These are phyloP conservation scores for Galbula dea DNA, from an alignment of 2,113 vertebrate genomes.

Conservation along the genomic window DNA sequence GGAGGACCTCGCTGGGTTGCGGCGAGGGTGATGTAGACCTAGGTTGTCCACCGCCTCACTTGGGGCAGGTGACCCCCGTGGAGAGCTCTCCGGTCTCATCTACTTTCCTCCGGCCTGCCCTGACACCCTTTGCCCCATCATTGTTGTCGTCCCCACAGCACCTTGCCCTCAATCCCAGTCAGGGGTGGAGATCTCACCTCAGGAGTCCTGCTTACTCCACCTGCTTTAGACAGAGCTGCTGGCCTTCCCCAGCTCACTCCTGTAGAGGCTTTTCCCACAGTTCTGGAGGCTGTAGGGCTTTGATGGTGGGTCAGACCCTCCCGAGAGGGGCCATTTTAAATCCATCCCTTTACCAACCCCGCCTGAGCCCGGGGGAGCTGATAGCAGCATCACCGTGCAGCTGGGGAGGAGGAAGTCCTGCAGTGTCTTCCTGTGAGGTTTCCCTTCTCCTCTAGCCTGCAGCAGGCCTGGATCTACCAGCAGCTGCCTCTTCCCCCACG, in stretches of 20 bases:
- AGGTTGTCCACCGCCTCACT: background rate
- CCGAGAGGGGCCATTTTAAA: background rate
- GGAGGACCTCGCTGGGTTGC: background rate
- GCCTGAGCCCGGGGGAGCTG: background rate
- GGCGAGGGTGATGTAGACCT: background rate
- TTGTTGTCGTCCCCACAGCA: background rate
- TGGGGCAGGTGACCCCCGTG: background rate
- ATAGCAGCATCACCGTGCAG: background rate
- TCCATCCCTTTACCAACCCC: background rate
- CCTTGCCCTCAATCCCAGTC: background rate
- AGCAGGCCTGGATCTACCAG: background rate
- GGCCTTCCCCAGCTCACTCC: background rate
- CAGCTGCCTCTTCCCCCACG: background rate
- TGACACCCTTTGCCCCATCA: background rate
- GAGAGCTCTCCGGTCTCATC: background rate
- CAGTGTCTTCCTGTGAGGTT: background rate
- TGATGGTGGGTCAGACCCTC: background rate
- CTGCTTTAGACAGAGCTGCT: background rate
- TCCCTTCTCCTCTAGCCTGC: background rate
- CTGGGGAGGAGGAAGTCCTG: background rate
- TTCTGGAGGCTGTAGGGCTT: background rate
- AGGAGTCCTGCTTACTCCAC: background rate
- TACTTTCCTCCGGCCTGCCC: background rate
- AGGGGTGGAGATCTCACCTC: accelerated
- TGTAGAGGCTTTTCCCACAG: accelerated